These are phyloP conservation scores for Notoglanidium macrostoma DNA, from an alignment of 2,797 vertebrate species.

Conservation along the genomic window DNA sequence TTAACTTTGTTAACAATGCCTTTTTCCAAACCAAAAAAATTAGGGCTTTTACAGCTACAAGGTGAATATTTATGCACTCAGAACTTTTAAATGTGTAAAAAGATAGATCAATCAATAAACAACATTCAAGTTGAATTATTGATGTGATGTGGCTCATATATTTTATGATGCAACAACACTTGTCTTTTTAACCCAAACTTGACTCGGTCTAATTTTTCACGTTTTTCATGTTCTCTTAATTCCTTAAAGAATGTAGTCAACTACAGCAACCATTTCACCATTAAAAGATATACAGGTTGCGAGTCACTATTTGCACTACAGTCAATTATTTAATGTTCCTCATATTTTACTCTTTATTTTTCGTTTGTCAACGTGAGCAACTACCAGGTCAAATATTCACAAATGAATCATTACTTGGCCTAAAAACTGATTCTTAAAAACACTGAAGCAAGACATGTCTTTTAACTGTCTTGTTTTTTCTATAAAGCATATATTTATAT, in stretches of 20 bases:
- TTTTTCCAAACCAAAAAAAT: background rate
- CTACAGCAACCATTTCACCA: background rate
- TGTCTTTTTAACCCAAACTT: background rate
- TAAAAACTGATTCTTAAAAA: background rate
- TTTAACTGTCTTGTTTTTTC: background rate
- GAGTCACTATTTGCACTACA: background rate
- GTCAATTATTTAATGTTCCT: background rate
- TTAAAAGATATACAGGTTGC: background rate
- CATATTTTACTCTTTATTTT: background rate
- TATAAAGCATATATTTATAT: background rate
- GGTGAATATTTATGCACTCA: background rate
- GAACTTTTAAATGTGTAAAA: background rate
- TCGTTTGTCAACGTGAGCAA: background rate
- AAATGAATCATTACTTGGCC: background rate
- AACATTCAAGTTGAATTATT: background rate
- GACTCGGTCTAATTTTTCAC: background rate
- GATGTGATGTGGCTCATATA: background rate
- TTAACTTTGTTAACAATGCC: no score
- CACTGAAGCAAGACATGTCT: background rate
- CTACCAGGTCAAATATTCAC: no score
- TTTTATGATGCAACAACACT: background rate
- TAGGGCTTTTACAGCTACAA: background rate
- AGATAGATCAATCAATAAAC: background rate
- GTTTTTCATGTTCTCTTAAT: background rate
- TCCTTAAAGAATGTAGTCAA: background rate